Evolutionary conservation across 1,140 invertebrate species (phyloP), one percentile per base, ranked within the genome.

Genomic region (Magallana angulata): DNA sequence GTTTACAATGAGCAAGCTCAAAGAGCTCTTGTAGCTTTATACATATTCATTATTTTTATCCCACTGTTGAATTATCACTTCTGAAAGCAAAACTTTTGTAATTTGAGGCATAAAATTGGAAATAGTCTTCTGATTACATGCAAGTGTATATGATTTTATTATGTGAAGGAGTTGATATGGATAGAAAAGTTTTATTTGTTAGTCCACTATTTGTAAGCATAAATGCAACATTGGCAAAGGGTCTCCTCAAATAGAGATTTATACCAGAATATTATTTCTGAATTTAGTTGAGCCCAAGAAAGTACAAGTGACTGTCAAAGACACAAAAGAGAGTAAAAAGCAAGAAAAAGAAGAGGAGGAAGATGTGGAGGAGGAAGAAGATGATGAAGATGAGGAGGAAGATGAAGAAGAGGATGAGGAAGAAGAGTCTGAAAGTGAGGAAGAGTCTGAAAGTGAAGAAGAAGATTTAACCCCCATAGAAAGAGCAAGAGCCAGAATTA

Each of bases 391-490:
- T 1, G 92, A 92, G 82, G 93, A 93, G 82, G 90, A 90, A 11
- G 89, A 90, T 14, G 90, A 90, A 60, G 91, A 91, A 30, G 92
- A 90, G 56, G 90, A 91, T 58, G 88, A 91, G 36, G 87, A 90
- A 9, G 91, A 91, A 5, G 86, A 91, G 6, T 89, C 90, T 81
- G 90, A 90, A 7, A 88, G 87, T 58, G 90, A 92, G 76, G 91
- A 91, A 57, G 91, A 91, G 56, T 86, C 84, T 84, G 90, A 90
- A 48, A 84, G 86, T 18, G 90, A 91, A 24, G 93, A 93, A 18
- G 92, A 92, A 84, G 92, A 92, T 11, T 58, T 96, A 93, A 96
- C 96, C 5, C 96, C 96, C 90, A 96, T 96, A 0, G 97, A 97
- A 90, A 96, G 96, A 85, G 96, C 96, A 68, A 95, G 96, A 89